A percentile compares a stretch with the other conserved stretches of the same genome.
Evolutionary conservation across 2,797 vertebrate genomes (phyloP).

Genomic region (Tauraco hartlaubi): DNA sequence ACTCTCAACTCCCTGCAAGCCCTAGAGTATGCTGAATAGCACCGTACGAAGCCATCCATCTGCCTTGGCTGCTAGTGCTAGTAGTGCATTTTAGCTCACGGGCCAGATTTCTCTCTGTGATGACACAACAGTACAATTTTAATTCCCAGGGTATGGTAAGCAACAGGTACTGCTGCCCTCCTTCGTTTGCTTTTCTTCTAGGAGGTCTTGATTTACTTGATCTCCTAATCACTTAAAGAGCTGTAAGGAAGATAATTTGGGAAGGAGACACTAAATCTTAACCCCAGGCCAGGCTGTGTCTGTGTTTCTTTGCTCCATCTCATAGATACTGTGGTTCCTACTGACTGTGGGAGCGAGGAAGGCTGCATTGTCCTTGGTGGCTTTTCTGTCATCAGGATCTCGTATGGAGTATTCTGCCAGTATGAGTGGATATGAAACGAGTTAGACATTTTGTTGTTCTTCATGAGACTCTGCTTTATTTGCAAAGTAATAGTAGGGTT

Average conservation of each 20-base stretch:
- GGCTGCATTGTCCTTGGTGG: background rate
- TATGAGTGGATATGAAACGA: background rate
- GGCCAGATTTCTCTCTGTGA: background rate
- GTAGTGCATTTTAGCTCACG: background rate
- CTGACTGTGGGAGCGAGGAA: background rate
- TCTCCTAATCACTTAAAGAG: background rate
- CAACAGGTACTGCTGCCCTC: background rate
- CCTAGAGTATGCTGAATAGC: background rate
- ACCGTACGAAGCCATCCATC: background rate
- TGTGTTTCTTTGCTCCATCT: background rate
- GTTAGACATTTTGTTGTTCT: background rate
- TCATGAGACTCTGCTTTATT: background rate
- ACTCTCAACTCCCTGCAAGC: background rate
- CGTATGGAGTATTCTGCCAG: background rate
- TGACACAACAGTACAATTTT: background rate
- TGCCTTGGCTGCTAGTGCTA: background rate
- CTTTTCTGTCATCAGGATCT: background rate
- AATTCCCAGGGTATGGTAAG: background rate
- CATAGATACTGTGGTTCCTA: background rate
- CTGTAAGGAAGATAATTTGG: background rate
- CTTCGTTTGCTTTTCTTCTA: rapidly evolving
- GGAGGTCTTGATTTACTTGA: background rate
- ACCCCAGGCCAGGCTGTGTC: background rate
- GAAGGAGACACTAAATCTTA: background rate
- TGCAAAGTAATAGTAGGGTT: background rate